Base-by-base conservation (phyloP, 2,113 vertebrate genomes). In the Perca fluviatilis region DNA sequence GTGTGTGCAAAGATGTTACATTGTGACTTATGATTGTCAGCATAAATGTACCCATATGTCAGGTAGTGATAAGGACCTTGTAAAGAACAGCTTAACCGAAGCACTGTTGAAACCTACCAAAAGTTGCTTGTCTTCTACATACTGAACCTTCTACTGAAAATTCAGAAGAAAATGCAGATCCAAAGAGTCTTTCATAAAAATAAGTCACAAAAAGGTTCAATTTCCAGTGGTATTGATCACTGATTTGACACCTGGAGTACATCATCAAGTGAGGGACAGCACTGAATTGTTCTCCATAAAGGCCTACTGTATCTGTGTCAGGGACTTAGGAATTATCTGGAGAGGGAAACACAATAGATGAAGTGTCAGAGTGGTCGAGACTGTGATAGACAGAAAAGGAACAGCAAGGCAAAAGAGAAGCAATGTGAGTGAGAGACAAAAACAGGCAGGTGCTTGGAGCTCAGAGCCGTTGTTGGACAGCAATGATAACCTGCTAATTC, bases 271-370 rank as follows among this genome's bases (percentile, higher is more conserved):
- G 36, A 76, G 43, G 66, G 50, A 88, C 70, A 21, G 33, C 10
- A 33, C 6, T 57, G 36, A 81, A 79, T 16, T 71, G 63, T 49
- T 88, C 75, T 70, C 68, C 33, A 64, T 6, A 56, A 56, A 71
- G 53, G 68, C 56, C 69, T 51, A 43, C 78, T 82, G 73, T 84
- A 77, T 60, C 61, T 64, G 61, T 72, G 71, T 82, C 47, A 68
- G 69, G 10, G 60, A 63, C 54, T 71, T 80, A 18, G 40, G 62
- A 69, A 76, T 80, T 70, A 86, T 83, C 76, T 85, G 51, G 21
- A 77, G 80, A 79, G 54, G 40, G 78, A 72, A 63, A 77, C 27
- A 21, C 72, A 77, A 53, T 8, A 60, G 19, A 83, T 64, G 71
- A 67, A 36, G 49, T 70, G 76, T 68, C 50, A 65, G 64, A 47